Evolutionary conservation across 2,113 vertebrate genomes (phyloP).

Genomic region (Tychaedon coryphoeus): DNA sequence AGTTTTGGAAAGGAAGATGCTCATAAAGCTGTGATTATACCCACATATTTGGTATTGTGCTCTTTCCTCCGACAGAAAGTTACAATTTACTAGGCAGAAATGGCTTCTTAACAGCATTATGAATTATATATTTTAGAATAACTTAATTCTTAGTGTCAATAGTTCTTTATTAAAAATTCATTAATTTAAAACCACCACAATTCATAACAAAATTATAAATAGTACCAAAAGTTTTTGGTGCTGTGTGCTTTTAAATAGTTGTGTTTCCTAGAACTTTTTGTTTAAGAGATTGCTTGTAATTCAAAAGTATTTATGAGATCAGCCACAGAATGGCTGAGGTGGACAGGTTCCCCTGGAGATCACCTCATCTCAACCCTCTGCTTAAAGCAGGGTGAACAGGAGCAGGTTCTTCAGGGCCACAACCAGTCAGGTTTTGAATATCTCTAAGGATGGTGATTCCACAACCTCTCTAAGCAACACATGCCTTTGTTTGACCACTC

Average conservation of each 20-base stretch:
- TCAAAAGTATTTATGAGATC: background rate
- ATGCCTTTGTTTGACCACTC: background rate
- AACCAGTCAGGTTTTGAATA: background rate
- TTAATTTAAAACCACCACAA: background rate
- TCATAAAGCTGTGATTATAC: background rate
- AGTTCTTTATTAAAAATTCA: background rate
- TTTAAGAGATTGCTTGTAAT: background rate
- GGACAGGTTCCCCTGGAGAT: background rate
- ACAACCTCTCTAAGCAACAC: background rate
- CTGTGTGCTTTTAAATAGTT: background rate
- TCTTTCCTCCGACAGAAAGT: background rate
- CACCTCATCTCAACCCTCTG: background rate
- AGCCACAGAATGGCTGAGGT: background rate
- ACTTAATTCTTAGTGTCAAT: background rate
- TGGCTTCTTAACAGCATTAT: background rate
- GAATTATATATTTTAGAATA: background rate
- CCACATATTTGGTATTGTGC: background rate
- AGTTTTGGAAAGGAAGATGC: background rate
- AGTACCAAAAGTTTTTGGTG: background rate
- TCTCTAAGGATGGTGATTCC: background rate
- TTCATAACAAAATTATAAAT: background rate
- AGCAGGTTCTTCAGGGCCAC: background rate
- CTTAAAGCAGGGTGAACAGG: background rate
- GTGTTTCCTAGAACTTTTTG: background rate
- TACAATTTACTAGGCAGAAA: background rate